A percentile compares a stretch with the other conserved stretches of the same genome.
Conservation (phyloP, 1,140 invertebrate genomes). For the Penaeus vannamei region DNA sequence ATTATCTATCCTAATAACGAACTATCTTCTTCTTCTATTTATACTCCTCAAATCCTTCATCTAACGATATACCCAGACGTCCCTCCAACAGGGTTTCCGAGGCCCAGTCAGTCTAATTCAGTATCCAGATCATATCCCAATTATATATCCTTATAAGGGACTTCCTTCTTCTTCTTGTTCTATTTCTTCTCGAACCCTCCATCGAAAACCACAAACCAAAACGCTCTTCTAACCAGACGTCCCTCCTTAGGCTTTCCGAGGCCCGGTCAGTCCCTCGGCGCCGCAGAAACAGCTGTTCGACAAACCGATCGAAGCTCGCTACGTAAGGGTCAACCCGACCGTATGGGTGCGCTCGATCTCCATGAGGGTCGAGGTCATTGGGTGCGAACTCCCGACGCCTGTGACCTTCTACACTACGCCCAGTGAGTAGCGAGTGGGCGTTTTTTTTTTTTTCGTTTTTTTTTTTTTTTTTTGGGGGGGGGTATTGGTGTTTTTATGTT, state of each 20-base stretch:
- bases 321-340: conserved; percentile 80
- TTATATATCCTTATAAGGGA: too few species aligned
- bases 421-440: conserved; percentile 42
- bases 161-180: not conserved
- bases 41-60: too few species aligned
- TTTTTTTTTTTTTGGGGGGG: too few species aligned
- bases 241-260: conserved; percentile 65
- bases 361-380: conserved; percentile 82
- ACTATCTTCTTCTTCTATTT: too few species aligned
- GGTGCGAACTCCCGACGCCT: conserved; percentile 75
- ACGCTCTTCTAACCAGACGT: conserved; percentile 33
- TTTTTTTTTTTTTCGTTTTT: not conserved
- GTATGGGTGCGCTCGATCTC: conserved; percentile 84
- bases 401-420: conserved; percentile 34
- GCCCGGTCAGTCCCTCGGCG: conserved; percentile 67
- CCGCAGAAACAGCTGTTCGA: conserved; percentile 78
- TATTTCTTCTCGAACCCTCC: not conserved
- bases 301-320: conserved; percentile 81
- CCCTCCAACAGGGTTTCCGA: too few species aligned
- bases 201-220: not conserved
- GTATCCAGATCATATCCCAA: too few species aligned
- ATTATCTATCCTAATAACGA: too few species aligned
- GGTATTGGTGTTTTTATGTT: too few species aligned
- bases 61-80: too few species aligned
- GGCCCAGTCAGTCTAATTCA: too few species aligned